Percentiles rank a stretch among this genome's conserved stretches.
phyloP scores from a whole-genome alignment of 2,113 vertebrate genomes.

The Marcusenius ussheri region DNA sequence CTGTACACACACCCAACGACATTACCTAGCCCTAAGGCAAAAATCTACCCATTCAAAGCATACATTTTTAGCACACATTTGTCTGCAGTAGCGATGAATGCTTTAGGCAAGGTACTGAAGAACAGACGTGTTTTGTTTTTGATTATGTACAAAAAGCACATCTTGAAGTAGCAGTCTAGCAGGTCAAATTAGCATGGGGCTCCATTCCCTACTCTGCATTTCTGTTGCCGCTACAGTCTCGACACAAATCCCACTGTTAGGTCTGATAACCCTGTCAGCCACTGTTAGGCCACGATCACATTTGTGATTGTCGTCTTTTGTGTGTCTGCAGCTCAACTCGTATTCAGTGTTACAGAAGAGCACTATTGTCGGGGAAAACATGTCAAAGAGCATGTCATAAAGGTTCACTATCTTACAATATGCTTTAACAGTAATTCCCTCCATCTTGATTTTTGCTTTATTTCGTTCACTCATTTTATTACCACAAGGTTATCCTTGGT shows the following conservation, averaged over 20 bases:
- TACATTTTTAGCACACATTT: not conserved
- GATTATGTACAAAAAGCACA: constrained; percentile 17
- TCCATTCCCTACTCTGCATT: constrained; percentile 1
- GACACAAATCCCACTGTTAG: not conserved
- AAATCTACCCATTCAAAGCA: not conserved
- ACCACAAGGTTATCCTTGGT: not conserved
- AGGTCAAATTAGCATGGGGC: constrained; percentile 26
- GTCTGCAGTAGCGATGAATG: not conserved
- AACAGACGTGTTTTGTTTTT: constrained; percentile 13
- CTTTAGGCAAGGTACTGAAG: not conserved
- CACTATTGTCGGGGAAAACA: not conserved
- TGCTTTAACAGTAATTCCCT: not conserved
- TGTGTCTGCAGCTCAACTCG: not conserved
- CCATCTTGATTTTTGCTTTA: not conserved
- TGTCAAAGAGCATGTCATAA: not conserved
- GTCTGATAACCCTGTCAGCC: not conserved
- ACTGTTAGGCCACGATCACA: not conserved
- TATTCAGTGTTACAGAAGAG: not conserved
- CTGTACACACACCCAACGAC: not conserved
- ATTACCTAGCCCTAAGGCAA: not conserved
- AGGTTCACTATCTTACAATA: not conserved
- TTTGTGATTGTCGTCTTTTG: not conserved
- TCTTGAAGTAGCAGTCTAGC: constrained; percentile 21
- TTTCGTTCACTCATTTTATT: not conserved
- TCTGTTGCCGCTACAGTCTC: not conserved